These are phyloP conservation scores for Eumerus sabulonum DNA, from an alignment of 2,888 invertebrate genomes.

Conservation along the genomic window DNA sequence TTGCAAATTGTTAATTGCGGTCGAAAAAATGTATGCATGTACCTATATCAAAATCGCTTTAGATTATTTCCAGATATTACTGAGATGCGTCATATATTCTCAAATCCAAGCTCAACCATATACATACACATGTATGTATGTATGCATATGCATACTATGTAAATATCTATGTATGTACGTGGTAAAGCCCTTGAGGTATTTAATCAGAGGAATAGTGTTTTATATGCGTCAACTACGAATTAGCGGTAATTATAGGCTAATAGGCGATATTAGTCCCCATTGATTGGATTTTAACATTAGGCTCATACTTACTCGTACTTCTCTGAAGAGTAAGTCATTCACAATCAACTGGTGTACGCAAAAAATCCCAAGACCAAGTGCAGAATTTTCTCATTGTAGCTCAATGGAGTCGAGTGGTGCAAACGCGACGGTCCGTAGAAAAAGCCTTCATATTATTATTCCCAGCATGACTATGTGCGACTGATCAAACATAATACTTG, in stretches of 20 bases:
- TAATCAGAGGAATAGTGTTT: no score
- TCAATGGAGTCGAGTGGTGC: background rate
- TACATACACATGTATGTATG: no score
- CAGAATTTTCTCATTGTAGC: slow-evolving; percentile 11
- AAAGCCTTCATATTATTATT: slow-evolving; percentile 58
- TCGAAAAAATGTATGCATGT: no score
- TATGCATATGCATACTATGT: no score
- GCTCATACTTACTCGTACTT: slow-evolving; percentile 32
- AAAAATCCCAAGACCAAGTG: slow-evolving; percentile 21
- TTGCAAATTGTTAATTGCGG: no score
- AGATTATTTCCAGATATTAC: no score
- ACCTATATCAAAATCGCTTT: no score
- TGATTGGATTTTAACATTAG: slow-evolving; percentile 41
- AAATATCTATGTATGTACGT: no score
- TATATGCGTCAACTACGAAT: no score
- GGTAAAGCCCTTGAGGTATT: no score
- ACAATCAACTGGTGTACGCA: slow-evolving; percentile 37
- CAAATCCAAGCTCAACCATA: no score
- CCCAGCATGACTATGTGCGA: slow-evolving; percentile 60
- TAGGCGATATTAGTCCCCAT: slow-evolving; percentile 45
- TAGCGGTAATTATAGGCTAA: background rate
- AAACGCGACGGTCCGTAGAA: slow-evolving; percentile 24
- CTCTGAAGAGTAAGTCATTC: slow-evolving; percentile 56
- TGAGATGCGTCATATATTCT: no score
- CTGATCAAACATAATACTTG: slow-evolving; percentile 63